Conservation (phyloP, 2,888 invertebrate species). For the Camptogramma bilineatum region DNA sequence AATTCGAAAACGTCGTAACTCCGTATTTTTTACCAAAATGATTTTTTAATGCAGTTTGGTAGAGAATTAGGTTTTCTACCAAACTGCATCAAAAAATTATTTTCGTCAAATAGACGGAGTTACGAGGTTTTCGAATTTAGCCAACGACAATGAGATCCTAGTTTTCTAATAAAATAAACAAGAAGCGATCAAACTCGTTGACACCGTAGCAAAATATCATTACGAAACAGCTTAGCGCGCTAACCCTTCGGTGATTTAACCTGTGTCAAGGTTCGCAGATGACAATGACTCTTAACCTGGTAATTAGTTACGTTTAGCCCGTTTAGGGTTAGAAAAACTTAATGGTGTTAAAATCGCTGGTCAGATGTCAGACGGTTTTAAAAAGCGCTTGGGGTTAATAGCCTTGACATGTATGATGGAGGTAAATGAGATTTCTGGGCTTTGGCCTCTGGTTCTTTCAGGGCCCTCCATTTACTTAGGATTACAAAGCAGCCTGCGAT, state of each 20-base stretch:
- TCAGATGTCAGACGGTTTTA: slow-evolving; percentile 27
- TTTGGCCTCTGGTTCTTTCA: not conserved
- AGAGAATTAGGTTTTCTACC: no score
- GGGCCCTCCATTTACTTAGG: not conserved
- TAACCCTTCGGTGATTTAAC: slow-evolving; percentile 37
- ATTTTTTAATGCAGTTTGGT: no score
- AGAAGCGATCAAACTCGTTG: slow-evolving; percentile 10
- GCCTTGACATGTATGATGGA: slow-evolving; percentile 28
- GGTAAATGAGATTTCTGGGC: not conserved
- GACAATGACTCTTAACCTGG: slow-evolving; percentile 45
- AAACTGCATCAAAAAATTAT: no score
- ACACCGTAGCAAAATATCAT: slow-evolving; percentile 30
- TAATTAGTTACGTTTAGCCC: slow-evolving; percentile 41
- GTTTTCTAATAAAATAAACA: no score
- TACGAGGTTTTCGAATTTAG: no score
- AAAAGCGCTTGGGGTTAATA: slow-evolving; percentile 36
- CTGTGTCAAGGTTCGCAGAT: slow-evolving; percentile 45
- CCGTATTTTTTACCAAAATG: no score
- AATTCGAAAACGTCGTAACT: no score
- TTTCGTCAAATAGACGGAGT: no score
- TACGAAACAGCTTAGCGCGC: slow-evolving; percentile 32
- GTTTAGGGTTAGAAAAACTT: slow-evolving; percentile 35
- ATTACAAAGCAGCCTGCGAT: no score
- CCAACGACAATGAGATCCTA: no score
- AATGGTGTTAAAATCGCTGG: slow-evolving; percentile 42